Evolutionary conservation across 2,797 vertebrate species (phyloP).

Genomic region (Melanogrammus aeglefinus): DNA sequence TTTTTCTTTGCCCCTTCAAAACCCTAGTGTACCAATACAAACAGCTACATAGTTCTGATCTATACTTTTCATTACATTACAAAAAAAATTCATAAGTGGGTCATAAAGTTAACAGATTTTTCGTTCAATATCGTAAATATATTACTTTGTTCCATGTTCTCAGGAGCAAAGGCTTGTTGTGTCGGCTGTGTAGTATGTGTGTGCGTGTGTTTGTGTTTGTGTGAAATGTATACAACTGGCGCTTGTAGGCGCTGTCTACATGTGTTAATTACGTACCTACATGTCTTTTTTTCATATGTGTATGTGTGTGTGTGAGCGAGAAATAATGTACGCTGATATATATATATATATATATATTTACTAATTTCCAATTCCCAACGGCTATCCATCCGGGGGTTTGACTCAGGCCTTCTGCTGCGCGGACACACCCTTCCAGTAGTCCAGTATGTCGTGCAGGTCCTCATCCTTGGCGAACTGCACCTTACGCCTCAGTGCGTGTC

Average conservation of each 20-base stretch:
- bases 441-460: slow-evolving; percentile 98
- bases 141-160: slow-evolving; percentile 64
- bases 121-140: slow-evolving; percentile 54
- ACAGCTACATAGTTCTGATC: slow-evolving; percentile 71
- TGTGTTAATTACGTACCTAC: slow-evolving; percentile 59
- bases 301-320: slow-evolving; percentile 1
- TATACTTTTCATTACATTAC: slow-evolving; percentile 65
- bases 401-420: slow-evolving; percentile 97
- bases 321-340: slow-evolving; percentile 10
- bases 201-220: slow-evolving; percentile 13
- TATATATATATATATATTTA: slow-evolving; percentile 35
- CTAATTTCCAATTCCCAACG: slow-evolving; percentile 30
- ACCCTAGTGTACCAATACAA: slow-evolving; percentile 57
- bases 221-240: background rate
- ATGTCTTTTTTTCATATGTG: slow-evolving; percentile 45
- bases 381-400: slow-evolving; percentile 16
- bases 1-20: slow-evolving; percentile 55
- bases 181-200: slow-evolving; percentile 40
- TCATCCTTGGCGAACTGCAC: slow-evolving; percentile 99
- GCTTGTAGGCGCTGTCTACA: slow-evolving; percentile 10
- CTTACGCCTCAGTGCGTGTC: slow-evolving; percentile 93
- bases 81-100: slow-evolving; percentile 66
- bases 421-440: slow-evolving; percentile 99
- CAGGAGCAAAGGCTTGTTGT: slow-evolving; percentile 59
- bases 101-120: slow-evolving; percentile 53